phyloP scores from a whole-genome alignment of 2,888 invertebrate species.

The Dendrolimus pini region DNA sequence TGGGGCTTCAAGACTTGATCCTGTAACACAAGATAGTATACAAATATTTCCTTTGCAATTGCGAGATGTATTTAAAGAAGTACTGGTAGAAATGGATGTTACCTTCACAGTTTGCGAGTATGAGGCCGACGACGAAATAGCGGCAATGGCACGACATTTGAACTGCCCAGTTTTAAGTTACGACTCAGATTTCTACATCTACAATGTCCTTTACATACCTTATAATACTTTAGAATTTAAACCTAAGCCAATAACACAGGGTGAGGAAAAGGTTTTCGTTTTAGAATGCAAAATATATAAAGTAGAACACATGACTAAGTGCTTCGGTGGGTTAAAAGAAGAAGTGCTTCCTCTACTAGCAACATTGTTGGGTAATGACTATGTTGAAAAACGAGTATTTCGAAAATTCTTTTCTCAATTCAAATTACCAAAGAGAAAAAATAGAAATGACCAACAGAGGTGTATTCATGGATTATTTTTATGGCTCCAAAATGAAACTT shows the following conservation, averaged over 20 bases:
- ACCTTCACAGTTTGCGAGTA: constrained; percentile 85
- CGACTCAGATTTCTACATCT: constrained; percentile 96
- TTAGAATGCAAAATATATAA: constrained; percentile 84
- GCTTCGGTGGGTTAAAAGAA: constrained; percentile 80
- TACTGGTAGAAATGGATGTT: constrained; percentile 80
- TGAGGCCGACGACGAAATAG: constrained; percentile 94
- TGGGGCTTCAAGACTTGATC: constrained; percentile 74
- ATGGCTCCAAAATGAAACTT: constrained; percentile 85
- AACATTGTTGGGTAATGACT: constrained; percentile 93
- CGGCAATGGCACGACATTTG: constrained; percentile 85
- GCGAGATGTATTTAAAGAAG: constrained; percentile 84
- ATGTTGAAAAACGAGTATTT: constrained; percentile 82
- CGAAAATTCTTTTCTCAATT: constrained; percentile 82
- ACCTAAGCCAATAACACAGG: constrained; percentile 34
- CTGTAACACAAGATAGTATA: constrained; percentile 66
- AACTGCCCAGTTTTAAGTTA: constrained; percentile 92
- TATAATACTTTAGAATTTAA: constrained; percentile 80
- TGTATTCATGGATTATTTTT: constrained; percentile 82
- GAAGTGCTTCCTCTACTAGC: constrained; percentile 87
- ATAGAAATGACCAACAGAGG: constrained; percentile 79
- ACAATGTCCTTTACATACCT: constrained; percentile 89
- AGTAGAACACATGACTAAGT: constrained; percentile 80
- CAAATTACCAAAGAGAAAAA: constrained; percentile 74
- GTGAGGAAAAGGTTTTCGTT: constrained; percentile 46
- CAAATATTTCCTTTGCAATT: constrained; percentile 86